These are phyloP conservation scores for Clivina fossor DNA, from an alignment of 2,888 invertebrate species.

Conservation along the genomic window DNA sequence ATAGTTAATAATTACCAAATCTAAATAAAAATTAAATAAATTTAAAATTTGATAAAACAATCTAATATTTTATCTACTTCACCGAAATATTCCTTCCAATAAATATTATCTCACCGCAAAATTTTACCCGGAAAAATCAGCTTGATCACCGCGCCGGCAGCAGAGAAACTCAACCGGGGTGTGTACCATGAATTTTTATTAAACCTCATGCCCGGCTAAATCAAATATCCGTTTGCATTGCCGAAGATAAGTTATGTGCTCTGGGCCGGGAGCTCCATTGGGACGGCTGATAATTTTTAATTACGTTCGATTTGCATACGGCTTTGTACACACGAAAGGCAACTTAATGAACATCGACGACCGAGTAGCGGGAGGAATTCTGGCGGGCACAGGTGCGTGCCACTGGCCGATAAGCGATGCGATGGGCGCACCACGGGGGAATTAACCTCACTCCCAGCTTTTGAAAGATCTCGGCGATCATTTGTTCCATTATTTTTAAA, in stretches of 20 bases:
- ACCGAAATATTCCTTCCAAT: too few species aligned
- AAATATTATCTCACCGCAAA: too few species aligned
- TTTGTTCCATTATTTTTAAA: slow-evolving; percentile 29
- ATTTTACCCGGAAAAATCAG: too few species aligned
- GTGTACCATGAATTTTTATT: slow-evolving; percentile 33
- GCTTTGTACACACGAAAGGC: slow-evolving; percentile 27
- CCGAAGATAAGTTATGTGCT: slow-evolving; percentile 13
- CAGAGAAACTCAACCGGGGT: too few species aligned
- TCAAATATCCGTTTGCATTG: slow-evolving; percentile 30
- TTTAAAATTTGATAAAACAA: too few species aligned
- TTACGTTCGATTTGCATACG: slow-evolving; percentile 30
- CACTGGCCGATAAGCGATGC: slow-evolving; percentile 23
- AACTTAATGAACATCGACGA: slow-evolving; percentile 29
- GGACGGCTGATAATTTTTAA: slow-evolving; percentile 28
- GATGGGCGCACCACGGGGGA: slow-evolving; percentile 17
- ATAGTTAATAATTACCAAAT: too few species aligned
- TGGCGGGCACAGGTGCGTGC: slow-evolving; percentile 27
- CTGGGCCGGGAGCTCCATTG: neutral
- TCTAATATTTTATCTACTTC: too few species aligned
- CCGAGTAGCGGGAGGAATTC: slow-evolving; percentile 17
- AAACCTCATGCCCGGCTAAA: slow-evolving; percentile 29
- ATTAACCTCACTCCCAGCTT: slow-evolving; percentile 11
- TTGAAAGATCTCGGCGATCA: slow-evolving; percentile 12
- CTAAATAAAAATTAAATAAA: too few species aligned
- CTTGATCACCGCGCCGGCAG: too few species aligned